These are phyloP conservation scores for Rhynchonycteris naso DNA, from an alignment of 2,797 vertebrate genomes.

Conservation along the genomic window DNA sequence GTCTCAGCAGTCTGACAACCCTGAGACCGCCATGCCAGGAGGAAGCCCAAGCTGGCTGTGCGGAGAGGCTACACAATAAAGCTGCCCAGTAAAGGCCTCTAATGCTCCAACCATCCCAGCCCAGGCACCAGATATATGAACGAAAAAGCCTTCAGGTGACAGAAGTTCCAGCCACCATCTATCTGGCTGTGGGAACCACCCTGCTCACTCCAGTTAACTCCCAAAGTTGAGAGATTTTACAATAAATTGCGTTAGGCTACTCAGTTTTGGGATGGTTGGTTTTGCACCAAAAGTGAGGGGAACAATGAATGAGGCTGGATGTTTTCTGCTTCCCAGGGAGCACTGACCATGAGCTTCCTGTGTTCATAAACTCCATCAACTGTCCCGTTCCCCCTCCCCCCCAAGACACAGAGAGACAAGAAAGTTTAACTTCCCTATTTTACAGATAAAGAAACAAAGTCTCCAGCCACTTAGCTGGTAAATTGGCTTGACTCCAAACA, in stretches of 20 bases:
- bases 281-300: background rate
- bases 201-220: background rate
- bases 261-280: rapidly evolving
- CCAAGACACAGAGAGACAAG: background rate
- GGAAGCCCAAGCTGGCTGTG: background rate
- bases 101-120: background rate
- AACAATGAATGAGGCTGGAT: background rate
- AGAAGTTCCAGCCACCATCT: background rate
- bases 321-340: background rate
- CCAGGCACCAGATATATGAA: background rate
- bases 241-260: background rate
- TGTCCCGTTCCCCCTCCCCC: background rate
- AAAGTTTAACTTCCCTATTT: background rate
- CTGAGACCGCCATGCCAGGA: rapidly evolving
- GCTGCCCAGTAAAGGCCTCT: background rate
- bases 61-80: background rate
- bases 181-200: too few species aligned
- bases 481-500: background rate
- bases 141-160: background rate
- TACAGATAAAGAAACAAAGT: background rate
- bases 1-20: rapidly evolving
- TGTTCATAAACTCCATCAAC: too few species aligned
- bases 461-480: background rate
- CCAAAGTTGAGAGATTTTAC: background rate
- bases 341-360: background rate